These are phyloP conservation scores for Synanthedon formicaeformis DNA, from an alignment of 2,888 invertebrate genomes.

Conservation along the genomic window DNA sequence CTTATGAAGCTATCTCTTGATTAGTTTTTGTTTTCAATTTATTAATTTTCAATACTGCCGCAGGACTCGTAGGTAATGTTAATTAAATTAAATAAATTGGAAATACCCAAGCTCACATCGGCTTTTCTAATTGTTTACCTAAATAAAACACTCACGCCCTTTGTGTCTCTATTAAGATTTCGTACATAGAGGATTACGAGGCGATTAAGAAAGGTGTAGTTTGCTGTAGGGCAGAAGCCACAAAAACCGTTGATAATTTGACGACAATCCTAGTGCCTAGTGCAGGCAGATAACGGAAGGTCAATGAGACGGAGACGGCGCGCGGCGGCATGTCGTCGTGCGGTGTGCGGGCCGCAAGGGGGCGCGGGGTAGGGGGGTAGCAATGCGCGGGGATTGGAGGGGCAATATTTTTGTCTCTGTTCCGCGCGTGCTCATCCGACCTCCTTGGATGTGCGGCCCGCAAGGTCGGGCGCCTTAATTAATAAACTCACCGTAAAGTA, in stretches of 20 bases:
- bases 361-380: constrained; percentile 11
- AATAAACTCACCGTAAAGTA: constrained; percentile 70
- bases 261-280: constrained; percentile 46
- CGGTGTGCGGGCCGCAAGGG: constrained; percentile 26
- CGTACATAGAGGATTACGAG: constrained; percentile 1
- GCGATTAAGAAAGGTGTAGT: constrained; percentile 6
- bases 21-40: constrained; percentile 13
- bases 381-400: constrained; percentile 14
- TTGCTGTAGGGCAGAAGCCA: constrained; percentile 5
- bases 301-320: constrained; percentile 62
- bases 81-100: too few relatives aligned
- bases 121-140: too few relatives aligned
- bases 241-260: constrained; percentile 14
- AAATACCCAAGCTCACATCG: too few relatives aligned
- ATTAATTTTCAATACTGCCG: background rate
- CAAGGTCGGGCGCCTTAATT: constrained; percentile 70
- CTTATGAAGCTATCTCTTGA: constrained; percentile 50
- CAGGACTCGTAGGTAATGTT: too few relatives aligned
- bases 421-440: constrained; percentile 28
- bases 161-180: background rate
- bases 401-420: constrained; percentile 32
- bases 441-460: constrained; percentile 65
- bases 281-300: constrained; percentile 65
- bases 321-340: constrained; percentile 33
- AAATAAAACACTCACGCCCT: background rate